A percentile compares a stretch with the other conserved stretches of the same genome.
These are phyloP conservation scores for Marisa cornuarietis DNA, from an alignment of 1,140 invertebrate species.

Conservation along the genomic window DNA sequence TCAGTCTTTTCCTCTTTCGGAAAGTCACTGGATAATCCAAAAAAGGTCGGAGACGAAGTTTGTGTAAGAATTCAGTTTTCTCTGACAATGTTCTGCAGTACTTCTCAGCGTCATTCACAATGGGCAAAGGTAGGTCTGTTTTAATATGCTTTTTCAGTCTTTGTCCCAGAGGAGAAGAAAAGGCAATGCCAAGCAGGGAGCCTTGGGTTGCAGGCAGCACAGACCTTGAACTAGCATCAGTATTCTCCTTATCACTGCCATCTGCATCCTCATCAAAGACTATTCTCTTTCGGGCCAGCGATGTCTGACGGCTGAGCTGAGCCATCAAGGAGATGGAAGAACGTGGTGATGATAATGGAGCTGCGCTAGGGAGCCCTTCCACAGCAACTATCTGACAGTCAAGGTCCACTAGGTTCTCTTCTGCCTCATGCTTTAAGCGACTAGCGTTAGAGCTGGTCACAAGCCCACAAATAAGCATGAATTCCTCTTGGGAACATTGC, in stretches of 20 bases:
- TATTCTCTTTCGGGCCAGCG: constrained; percentile 29
- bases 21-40: constrained; percentile 44
- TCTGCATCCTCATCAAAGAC: constrained; percentile 35
- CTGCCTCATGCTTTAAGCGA: constrained; percentile 29
- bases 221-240: constrained; percentile 20
- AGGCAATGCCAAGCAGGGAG: constrained; percentile 43
- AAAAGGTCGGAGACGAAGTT: constrained; percentile 36
- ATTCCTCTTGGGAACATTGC: constrained; percentile 17
- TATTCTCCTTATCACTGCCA: constrained; percentile 36
- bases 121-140: constrained; percentile 35
- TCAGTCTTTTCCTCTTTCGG: constrained; percentile 39
- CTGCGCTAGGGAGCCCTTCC: constrained; percentile 25
- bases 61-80: constrained; percentile 38
- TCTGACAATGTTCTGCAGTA: constrained; percentile 38
- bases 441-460: constrained; percentile 19
- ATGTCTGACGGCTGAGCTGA: constrained; percentile 45
- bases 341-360: constrained; percentile 1
- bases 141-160: constrained; percentile 49
- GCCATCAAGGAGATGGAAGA: constrained; percentile 48
- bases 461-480: constrained; percentile 23
- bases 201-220: constrained; percentile 27
- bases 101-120: constrained; percentile 38
- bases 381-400: constrained; percentile 54
- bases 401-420: constrained; percentile 38
- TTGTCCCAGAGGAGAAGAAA: constrained; percentile 47